These are phyloP conservation scores for Campaea margaritaria DNA, from an alignment of 2,888 invertebrate genomes.

Conservation along the genomic window DNA sequence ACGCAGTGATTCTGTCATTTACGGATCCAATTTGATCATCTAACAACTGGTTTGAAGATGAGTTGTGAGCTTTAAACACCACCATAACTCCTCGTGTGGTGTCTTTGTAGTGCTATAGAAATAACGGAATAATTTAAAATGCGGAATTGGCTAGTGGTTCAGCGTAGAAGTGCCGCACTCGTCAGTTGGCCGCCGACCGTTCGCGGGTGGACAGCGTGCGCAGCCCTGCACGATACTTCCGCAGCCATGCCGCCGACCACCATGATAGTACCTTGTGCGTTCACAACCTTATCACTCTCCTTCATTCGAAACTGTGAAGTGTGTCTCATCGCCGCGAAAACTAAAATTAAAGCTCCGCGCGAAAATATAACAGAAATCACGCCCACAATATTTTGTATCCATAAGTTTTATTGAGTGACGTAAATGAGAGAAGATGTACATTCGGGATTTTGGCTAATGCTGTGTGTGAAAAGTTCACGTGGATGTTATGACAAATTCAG, in stretches of 20 bases:
- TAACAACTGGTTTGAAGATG: conserved; percentile 47
- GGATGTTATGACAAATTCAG: conserved; percentile 59
- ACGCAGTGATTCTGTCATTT: conserved; percentile 35
- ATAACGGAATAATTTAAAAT: conserved; percentile 81
- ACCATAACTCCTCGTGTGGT: conserved; percentile 53
- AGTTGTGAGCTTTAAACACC: conserved; percentile 48
- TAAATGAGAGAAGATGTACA: conserved; percentile 47
- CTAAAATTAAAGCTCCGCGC: conserved; percentile 28
- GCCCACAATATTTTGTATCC: conserved; percentile 49
- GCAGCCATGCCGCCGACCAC: conserved; percentile 82
- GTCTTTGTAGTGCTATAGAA: conserved; percentile 67
- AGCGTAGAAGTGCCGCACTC: conserved; percentile 64
- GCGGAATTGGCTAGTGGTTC: conserved; percentile 80
- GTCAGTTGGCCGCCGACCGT: conserved; percentile 80
- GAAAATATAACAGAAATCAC: conserved; percentile 42
- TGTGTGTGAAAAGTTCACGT: conserved; percentile 55
- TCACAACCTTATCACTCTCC: conserved; percentile 42
- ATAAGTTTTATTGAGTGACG: conserved; percentile 53
- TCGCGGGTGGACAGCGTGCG: conserved; percentile 76
- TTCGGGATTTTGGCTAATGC: conserved; percentile 56
- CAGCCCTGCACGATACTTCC: conserved; percentile 61
- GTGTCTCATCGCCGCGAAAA: conserved; percentile 28
- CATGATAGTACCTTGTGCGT: conserved; percentile 84
- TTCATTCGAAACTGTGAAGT: conserved; percentile 14
- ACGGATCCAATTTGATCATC: conserved; percentile 39